These are phyloP conservation scores for Tachyglossus aculeatus DNA, from an alignment of 2,797 vertebrate genomes.

Conservation along the genomic window DNA sequence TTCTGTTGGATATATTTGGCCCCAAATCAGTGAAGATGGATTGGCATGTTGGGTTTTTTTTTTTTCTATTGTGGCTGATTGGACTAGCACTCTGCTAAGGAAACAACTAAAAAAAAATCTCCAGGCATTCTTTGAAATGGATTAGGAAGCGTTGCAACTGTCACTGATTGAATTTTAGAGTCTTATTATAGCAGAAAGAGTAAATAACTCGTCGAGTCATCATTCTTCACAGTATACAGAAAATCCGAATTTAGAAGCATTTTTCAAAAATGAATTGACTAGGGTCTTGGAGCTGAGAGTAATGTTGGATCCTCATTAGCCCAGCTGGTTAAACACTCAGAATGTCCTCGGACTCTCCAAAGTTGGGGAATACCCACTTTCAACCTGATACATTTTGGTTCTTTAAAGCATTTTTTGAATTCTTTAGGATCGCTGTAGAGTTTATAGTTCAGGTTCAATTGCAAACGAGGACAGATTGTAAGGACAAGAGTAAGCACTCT, in stretches of 20 bases:
- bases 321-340: conserved; percentile 10
- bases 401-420: too few species aligned
- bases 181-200: fast-evolving
- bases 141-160: not conserved
- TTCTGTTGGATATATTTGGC: conserved; percentile 2
- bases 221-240: conserved; percentile 39
- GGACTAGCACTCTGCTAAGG: not conserved
- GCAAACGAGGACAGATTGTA: too few species aligned
- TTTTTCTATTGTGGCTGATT: not conserved
- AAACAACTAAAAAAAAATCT: not conserved
- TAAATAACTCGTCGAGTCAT: conserved; percentile 13
- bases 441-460: too few species aligned
- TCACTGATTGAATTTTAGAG: not conserved
- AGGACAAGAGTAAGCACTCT: too few species aligned
- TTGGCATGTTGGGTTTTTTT: not conserved
- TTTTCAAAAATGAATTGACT: not conserved
- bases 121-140: not conserved
- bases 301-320: conserved; percentile 8
- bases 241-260: not conserved
- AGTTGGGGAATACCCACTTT: too few species aligned
- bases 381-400: too few species aligned
- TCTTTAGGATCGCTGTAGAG: too few species aligned
- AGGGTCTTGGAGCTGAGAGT: conserved; percentile 29
- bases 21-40: not conserved
- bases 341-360: too few species aligned